Conservation (phyloP, 1,140 invertebrate species). For the Hylyphantes graminicola region DNA sequence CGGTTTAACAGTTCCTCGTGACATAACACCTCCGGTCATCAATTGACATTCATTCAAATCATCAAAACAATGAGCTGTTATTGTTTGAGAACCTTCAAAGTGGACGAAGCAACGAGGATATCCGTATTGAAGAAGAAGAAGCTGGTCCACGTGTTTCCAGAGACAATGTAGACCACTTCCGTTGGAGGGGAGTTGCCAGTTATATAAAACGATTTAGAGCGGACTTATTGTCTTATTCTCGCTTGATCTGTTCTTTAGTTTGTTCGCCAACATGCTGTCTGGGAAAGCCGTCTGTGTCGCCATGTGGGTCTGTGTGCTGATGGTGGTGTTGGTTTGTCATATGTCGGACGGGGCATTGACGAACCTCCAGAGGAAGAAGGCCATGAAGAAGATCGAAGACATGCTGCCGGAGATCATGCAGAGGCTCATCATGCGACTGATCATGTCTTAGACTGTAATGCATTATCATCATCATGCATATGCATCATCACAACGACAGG, state of each 20-base stretch:
- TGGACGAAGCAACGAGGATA: slow-evolving; percentile 27
- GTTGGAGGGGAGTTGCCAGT: neutral
- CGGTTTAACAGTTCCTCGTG: no score
- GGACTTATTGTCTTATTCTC: neutral
- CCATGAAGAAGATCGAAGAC: slow-evolving; percentile 29
- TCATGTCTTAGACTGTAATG: neutral
- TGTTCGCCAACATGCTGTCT: neutral
- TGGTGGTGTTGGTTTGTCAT: neutral
- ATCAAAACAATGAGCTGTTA: no score
- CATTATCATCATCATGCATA: no score
- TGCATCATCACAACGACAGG: no score
- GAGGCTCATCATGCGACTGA: slow-evolving; percentile 21
- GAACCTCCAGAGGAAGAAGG: neutral
- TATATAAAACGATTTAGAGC: slow-evolving; percentile 1
- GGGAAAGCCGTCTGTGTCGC: neutral
- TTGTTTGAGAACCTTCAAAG: no score
- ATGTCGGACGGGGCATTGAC: neutral
- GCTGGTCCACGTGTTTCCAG: neutral
- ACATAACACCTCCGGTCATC: no score
- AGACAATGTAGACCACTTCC: slow-evolving; percentile 20
- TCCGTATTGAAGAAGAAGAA: slow-evolving; percentile 10
- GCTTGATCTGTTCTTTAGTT: neutral
- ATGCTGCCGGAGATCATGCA: slow-evolving; percentile 11
- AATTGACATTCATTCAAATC: no score
- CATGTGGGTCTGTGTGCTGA: neutral